phyloP scores from a whole-genome alignment of 1,140 invertebrate species.

The Pogonus chalceus region DNA sequence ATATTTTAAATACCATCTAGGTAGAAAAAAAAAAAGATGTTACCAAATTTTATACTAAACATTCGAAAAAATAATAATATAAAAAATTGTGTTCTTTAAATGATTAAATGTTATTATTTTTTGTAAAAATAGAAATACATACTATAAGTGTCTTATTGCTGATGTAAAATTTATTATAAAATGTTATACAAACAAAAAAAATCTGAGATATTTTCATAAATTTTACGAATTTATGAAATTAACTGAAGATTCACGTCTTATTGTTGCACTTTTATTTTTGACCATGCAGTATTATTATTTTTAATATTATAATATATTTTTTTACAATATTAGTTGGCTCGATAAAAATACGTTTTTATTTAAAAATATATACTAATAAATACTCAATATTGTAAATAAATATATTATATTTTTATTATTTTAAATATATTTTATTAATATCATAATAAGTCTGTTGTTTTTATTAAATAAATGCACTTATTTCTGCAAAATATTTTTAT shows the following conservation, averaged over 20 bases:
- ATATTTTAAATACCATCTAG: conserved; percentile 2
- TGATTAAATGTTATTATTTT: background rate
- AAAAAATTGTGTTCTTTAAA: conserved; percentile 2
- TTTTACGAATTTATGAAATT: too few species aligned
- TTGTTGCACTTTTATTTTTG: too few species aligned
- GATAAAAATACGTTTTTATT: background rate
- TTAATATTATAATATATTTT: too few species aligned
- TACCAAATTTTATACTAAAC: background rate
- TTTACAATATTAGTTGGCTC: background rate
- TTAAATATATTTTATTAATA: background rate
- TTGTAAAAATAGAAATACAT: background rate
- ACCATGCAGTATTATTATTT: too few species aligned
- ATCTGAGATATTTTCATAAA: too few species aligned
- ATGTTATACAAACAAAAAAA: too few species aligned
- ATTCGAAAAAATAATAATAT: conserved; percentile 1
- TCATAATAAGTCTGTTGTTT: background rate
- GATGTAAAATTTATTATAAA: background rate
- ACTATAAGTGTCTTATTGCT: background rate
- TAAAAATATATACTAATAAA: background rate
- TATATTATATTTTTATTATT: background rate
- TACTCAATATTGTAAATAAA: background rate
- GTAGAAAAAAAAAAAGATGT: background rate
- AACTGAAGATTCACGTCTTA: too few species aligned
- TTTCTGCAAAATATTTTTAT: background rate
- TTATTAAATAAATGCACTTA: conserved; percentile 5